Evolutionary conservation across 2,113 vertebrate genomes (phyloP).

Genomic region (Nothocercus nigrocapillus): DNA sequence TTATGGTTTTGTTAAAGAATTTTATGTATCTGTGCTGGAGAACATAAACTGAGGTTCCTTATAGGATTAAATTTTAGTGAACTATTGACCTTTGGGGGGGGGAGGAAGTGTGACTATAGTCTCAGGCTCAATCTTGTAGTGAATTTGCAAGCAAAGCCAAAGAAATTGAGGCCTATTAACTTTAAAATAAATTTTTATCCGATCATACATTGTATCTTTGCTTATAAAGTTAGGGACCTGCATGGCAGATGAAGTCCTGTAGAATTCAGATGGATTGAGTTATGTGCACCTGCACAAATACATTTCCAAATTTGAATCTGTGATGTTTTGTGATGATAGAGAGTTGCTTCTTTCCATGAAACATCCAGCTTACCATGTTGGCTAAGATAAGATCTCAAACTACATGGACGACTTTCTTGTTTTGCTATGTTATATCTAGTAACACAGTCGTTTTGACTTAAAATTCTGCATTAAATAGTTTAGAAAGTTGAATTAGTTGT

Average conservation of each 20-base stretch:
- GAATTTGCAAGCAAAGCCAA: slow-evolving; percentile 17
- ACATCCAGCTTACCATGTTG: not conserved
- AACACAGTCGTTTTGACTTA: slow-evolving; percentile 4
- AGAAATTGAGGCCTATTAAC: slow-evolving; percentile 13
- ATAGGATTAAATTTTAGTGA: not conserved
- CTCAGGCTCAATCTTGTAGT: not conserved
- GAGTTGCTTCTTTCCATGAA: slow-evolving; percentile 13
- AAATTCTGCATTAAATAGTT: slow-evolving; percentile 4
- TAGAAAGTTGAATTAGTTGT: slow-evolving; percentile 19
- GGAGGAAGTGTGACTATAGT: not conserved
- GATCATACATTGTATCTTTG: accelerated
- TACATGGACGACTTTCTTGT: not conserved
- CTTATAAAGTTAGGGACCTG: not conserved
- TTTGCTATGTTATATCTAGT: not conserved
- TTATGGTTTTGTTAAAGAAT: not conserved
- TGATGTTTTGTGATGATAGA: not conserved
- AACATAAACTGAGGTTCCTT: not conserved
- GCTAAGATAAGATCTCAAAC: not conserved
- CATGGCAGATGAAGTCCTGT: not conserved
- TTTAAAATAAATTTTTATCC: not conserved
- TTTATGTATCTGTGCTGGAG: not conserved
- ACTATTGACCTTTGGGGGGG: not conserved
- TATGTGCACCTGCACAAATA: not conserved
- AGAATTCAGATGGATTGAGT: not conserved
- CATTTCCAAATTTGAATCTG: not conserved